phyloP scores from a whole-genome alignment of 2,113 vertebrate species.

The Rhineura floridana region DNA sequence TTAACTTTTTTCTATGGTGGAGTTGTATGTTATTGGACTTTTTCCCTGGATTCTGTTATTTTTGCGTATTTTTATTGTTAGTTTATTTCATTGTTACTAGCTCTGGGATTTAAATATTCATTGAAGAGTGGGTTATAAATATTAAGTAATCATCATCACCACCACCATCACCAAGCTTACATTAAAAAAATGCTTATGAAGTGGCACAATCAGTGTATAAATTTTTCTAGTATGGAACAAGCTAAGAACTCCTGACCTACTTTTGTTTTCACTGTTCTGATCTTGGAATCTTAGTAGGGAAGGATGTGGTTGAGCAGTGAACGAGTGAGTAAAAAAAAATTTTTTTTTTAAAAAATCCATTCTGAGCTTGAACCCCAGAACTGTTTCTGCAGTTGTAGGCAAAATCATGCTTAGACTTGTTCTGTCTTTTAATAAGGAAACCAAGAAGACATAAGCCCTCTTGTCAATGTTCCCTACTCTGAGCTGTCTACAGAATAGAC shows the following conservation, averaged over 20 bases:
- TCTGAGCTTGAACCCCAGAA: slow-evolving; percentile 50
- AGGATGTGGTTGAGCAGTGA: slow-evolving; percentile 74
- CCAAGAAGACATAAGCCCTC: fast-evolving
- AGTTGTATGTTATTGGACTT: too few relatives aligned
- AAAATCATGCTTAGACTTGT: slow-evolving; percentile 39
- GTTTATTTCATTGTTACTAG: too few relatives aligned
- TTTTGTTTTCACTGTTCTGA: slow-evolving; percentile 63
- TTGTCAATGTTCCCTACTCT: fast-evolving
- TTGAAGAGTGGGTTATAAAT: too few relatives aligned
- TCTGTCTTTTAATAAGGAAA: background rate
- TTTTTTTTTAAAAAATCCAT: slow-evolving; percentile 15
- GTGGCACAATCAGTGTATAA: background rate
- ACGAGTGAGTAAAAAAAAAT: slow-evolving; percentile 31
- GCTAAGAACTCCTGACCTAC: slow-evolving; percentile 62
- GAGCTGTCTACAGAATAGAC: background rate
- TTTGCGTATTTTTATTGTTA: too few relatives aligned
- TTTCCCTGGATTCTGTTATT: too few relatives aligned
- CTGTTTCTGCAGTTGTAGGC: slow-evolving; percentile 43
- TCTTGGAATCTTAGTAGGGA: slow-evolving; percentile 31
- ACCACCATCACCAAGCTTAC: background rate
- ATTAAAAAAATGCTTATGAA: background rate
- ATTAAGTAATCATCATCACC: too few relatives aligned
- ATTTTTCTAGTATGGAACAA: background rate
- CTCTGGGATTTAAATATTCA: too few relatives aligned
- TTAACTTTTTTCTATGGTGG: too few relatives aligned